Base-by-base conservation (phyloP, 1,140 invertebrate genomes). In the Choristoneura fumiferana region DNA sequence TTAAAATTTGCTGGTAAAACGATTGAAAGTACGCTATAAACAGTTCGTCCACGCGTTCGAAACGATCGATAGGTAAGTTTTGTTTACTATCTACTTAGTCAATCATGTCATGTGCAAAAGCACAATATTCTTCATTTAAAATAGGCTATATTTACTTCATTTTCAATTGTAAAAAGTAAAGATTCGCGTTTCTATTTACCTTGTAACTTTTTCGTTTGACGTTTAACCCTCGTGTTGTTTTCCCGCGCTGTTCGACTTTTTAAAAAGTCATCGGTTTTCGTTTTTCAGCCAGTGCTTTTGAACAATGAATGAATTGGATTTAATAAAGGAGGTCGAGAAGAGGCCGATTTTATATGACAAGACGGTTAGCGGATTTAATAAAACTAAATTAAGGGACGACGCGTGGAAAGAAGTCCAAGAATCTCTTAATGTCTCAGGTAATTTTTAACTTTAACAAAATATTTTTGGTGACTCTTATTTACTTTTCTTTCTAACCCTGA, bases 271-370 rank as follows among this genome's bases (percentile, higher is more conserved):
- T 22, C 14, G 17, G 3, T 29, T 54, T 54, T 17, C 15, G 34
- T n/a, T 35, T 54, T 54, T 54, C 52, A 35, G 52, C 52, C 33
- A 49, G 43, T 29, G 2, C 43, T 12, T 10, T 12, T 43, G 14
- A 37, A 71, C 40, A 56, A 87, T 89, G 83, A 87, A 87, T 57
- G 89, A 90, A 65, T 69, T 89, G 10, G 87, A 90, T 58, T 63
- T 90, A 9, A 89, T 90, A 17, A 82, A 82, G 33, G 87, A 90
- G 58, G 86, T 90, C 4, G 78, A 87, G 39, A 87, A 85, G 34
- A 73, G 81, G 49, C 87, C 89, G 0, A 87, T 90, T 60, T 58
- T 90, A 2, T 90, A 90, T 60, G 87, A 90, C 29, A 89, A 89
- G 53, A 78, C 82, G 0, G 80, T 89, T 12, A 87, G 84, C 34